Evolutionary conservation across 2,888 invertebrate genomes (phyloP), one percentile per base, ranked within the genome.

Genomic region (Epistrophe grossulariae): DNA sequence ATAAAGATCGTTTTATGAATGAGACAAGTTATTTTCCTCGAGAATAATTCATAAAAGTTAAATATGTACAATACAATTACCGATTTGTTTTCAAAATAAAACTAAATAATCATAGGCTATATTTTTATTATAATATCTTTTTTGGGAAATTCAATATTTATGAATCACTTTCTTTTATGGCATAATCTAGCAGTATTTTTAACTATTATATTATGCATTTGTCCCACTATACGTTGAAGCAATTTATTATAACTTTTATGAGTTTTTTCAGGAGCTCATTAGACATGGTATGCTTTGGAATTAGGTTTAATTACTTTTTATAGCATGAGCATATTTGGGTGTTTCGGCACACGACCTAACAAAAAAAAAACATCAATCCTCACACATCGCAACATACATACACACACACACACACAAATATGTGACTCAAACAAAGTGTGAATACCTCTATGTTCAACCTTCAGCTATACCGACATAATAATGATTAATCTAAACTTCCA

Each of bases 401-500:
- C 28, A 28, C 19, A 40, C 17, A 15, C 62, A 24, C 24, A 60
- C 8, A 40, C 17, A 45, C 31, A 28, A 10, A 45, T n/a, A 15
- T n/a, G 45, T 60, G 8, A 11, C 40, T 59, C 59, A 17, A 38
- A 17, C n/a, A 43, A 64, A 64, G n/a, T 64, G 64, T 45, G n/a
- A 45, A 45, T 10, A n/a, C 45, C 15, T 35, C 31, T 24, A 43
- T 62, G 4, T 19, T 4, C 15, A 45, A 48, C n/a, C n/a, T 28
- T n/a, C 31, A 24, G 17, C 28, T 10, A n/a, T n/a, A 8, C n/a
- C 45, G 4, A 48, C 66, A 31, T 10, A 64, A 31, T 40, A 48
- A 66, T 66, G 66, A 66, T 66, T 66, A 66, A 66, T 45, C 48
- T 48, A 11, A 48, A 17, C 45, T 31, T 11, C 48, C 28, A 64